These are phyloP conservation scores for Conistra vaccinii DNA, from an alignment of 2,888 invertebrate species.

Conservation along the genomic window DNA sequence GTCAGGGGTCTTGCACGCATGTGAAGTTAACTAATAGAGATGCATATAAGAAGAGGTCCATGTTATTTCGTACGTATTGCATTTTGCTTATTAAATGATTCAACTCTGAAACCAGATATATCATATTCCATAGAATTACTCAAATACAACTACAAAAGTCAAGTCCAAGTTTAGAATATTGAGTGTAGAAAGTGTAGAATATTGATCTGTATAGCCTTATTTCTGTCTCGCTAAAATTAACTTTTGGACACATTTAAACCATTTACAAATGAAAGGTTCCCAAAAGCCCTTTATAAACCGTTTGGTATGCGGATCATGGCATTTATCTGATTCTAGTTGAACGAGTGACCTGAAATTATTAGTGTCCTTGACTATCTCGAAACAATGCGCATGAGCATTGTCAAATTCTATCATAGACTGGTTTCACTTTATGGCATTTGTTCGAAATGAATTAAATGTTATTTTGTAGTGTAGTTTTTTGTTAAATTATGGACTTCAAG, in stretches of 20 bases:
- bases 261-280: conserved; percentile 35
- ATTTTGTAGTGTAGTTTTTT: not conserved
- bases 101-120: not conserved
- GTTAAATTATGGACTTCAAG: no score
- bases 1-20: no score
- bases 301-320: conserved; percentile 62
- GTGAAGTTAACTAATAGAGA: no score
- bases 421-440: not conserved
- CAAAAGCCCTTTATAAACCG: conserved; percentile 52
- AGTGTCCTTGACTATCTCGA: conserved; percentile 55
- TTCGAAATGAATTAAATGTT: not conserved
- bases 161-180: not conserved
- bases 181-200: not conserved
- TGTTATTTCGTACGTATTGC: no score
- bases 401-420: conserved; percentile 38
- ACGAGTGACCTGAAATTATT: conserved; percentile 53
- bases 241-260: conserved; percentile 8
- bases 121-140: not conserved
- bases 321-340: conserved; percentile 57
- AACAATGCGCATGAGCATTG: conserved; percentile 50
- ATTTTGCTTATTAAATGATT: no score
- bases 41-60: no score
- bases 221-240: not conserved
- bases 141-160: not conserved
- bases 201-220: not conserved